A percentile compares a stretch with the other conserved stretches of the same genome.
phyloP scores from a whole-genome alignment of 1,140 invertebrate genomes.

The Habropoda laboriosa region DNA sequence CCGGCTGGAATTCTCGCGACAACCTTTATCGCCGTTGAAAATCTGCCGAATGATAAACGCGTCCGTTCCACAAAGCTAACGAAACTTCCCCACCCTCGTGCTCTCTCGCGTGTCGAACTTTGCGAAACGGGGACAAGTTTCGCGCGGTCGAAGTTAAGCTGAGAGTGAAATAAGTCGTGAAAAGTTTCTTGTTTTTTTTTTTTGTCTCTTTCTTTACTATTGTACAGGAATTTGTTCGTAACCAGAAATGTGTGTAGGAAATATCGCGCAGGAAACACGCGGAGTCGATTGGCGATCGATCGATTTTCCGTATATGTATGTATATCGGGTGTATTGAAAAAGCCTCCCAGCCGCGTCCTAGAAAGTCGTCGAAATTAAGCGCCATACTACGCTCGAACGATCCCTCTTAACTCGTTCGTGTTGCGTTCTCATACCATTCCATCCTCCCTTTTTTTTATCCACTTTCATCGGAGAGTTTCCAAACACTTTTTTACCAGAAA shows the following conservation, averaged over 20 bases:
- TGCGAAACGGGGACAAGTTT: too few species aligned
- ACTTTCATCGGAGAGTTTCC: background rate
- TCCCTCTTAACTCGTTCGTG: conserved; percentile 7
- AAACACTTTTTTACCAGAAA: background rate
- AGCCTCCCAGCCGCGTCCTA: background rate
- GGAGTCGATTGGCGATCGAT: conserved; percentile 9
- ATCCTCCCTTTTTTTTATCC: too few species aligned
- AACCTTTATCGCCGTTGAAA: background rate
- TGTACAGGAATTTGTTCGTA: too few species aligned
- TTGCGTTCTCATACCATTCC: background rate
- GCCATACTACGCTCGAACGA: background rate
- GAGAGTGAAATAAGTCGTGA: background rate
- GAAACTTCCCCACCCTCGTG: background rate
- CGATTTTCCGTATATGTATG: too few species aligned
- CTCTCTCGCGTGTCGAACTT: background rate
- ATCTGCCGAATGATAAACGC: background rate
- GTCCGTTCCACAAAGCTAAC: background rate
- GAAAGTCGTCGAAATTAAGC: conserved; percentile 15
- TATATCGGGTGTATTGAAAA: background rate
- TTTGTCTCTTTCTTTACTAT: too few species aligned
- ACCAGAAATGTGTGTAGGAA: background rate
- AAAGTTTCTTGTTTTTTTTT: too few species aligned
- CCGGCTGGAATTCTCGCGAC: conserved; percentile 24
- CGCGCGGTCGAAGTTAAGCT: too few species aligned
- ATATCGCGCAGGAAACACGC: conserved; percentile 2